A percentile compares a stretch with the other conserved stretches of the same genome.
Evolutionary conservation across 30 jellyfish, hydroid and myxozoan genomes (phyloP).

Genomic region (Haliclystus octoradiatus): DNA sequence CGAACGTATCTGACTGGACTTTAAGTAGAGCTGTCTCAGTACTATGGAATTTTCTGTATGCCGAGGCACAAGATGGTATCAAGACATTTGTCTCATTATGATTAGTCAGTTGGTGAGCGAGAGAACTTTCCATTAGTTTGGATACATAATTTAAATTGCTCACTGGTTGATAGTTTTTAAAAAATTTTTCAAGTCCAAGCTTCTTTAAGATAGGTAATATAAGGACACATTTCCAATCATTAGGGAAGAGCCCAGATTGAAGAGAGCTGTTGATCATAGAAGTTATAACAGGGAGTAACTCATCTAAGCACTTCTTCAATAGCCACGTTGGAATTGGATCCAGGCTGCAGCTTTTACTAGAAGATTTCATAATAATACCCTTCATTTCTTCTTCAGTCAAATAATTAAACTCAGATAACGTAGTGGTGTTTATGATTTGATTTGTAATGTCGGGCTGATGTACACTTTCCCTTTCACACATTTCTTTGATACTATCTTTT

Average conservation of each 20-base stretch:
- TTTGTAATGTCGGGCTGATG: too few species aligned
- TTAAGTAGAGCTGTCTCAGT: too few species aligned
- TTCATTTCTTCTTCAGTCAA: constrained; percentile 30
- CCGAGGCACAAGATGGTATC: too few species aligned
- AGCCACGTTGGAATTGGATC: constrained; percentile 33
- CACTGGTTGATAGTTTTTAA: constrained; percentile 24
- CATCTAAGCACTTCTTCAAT: constrained; percentile 24
- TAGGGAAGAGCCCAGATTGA: constrained; percentile 4
- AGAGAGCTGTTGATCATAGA: constrained; percentile 3
- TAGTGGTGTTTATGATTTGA: background rate
- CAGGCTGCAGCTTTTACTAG: constrained; percentile 23
- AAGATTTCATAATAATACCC: constrained; percentile 23
- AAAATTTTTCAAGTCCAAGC: constrained; percentile 14
- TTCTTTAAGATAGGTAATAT: constrained; percentile 14
- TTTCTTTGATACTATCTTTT: constrained; percentile 4
- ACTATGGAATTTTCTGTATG: too few species aligned
- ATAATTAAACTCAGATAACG: constrained; percentile 13
- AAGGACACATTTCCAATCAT: constrained; percentile 23
- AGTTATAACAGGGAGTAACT: constrained; percentile 22
- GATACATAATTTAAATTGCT: constrained; percentile 17
- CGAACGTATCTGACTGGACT: too few species aligned
- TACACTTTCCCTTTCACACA: constrained; percentile 8
- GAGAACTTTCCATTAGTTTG: constrained; percentile 2
- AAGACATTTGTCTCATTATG: too few species aligned
- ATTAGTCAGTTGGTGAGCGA: constrained; percentile 12